A percentile compares a stretch with the other conserved stretches of the same genome.
These are phyloP conservation scores for Australoheros facetus DNA, from an alignment of 2,797 vertebrate species.

Conservation along the genomic window DNA sequence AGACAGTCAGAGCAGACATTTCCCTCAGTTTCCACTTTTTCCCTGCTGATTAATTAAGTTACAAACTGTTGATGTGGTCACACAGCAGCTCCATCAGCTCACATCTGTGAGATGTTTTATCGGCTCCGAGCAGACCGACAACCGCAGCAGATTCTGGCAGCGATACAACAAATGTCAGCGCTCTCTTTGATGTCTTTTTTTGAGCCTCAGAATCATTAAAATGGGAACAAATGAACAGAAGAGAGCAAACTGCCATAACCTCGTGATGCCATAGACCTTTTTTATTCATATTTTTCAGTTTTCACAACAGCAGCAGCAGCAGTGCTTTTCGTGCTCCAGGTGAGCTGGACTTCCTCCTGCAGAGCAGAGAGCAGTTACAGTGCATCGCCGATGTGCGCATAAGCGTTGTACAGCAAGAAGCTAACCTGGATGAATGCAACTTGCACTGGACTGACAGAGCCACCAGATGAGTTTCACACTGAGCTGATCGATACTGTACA, in stretches of 20 bases:
- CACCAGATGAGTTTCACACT: constrained; percentile 50
- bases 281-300: constrained; percentile 51
- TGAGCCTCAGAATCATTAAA: background rate
- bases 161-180: constrained; percentile 23
- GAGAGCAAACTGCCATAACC: constrained; percentile 23
- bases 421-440: constrained; percentile 48
- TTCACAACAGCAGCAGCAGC: constrained; percentile 68
- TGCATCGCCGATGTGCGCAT: constrained; percentile 58
- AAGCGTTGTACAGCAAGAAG: constrained; percentile 75
- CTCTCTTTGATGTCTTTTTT: background rate
- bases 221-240: background rate
- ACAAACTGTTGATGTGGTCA: background rate
- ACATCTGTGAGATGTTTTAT: constrained; percentile 22
- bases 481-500: constrained; percentile 52
- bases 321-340: constrained; percentile 43
- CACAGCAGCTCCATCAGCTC: constrained; percentile 1
- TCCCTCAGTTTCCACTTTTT: background rate
- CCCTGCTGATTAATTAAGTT: constrained; percentile 22
- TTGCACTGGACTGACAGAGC: constrained; percentile 39
- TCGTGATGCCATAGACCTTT: constrained; percentile 53
- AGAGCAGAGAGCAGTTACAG: constrained; percentile 56
- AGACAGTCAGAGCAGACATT: constrained; percentile 8
- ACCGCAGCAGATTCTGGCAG: constrained; percentile 15
- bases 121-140: background rate
- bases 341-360: constrained; percentile 40